Conservation (phyloP, 92 coral and sea anemone genomes). For the Virgularia gustaviana region DNA sequence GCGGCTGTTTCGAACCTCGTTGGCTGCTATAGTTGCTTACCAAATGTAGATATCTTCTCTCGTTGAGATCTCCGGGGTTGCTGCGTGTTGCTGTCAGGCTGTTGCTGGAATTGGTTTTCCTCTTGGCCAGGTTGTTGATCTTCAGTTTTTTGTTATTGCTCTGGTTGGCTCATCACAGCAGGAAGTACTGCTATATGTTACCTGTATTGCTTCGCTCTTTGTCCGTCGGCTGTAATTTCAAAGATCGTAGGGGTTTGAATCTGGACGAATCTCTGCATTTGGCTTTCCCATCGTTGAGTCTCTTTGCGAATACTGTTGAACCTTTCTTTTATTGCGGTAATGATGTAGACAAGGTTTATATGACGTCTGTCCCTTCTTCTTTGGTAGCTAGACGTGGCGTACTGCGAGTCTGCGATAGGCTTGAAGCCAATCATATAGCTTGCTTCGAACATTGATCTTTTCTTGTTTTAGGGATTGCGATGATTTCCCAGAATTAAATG, state of each 20-base stretch:
- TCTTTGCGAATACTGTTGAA: not conserved
- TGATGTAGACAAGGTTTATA: not conserved
- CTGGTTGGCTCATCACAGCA: slow-evolving; percentile 22
- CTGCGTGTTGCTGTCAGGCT: not conserved
- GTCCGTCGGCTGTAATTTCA: slow-evolving; percentile 17
- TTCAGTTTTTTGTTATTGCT: slow-evolving; percentile 13
- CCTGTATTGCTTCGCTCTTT: not conserved
- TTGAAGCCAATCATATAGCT: slow-evolving; percentile 57
- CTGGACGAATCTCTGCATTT: slow-evolving; percentile 58
- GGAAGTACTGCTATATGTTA: slow-evolving; percentile 8
- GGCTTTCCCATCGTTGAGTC: slow-evolving; percentile 1
- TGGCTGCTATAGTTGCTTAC: slow-evolving; percentile 28
- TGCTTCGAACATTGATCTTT: slow-evolving; percentile 46
- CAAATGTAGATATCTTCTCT: slow-evolving; percentile 43
- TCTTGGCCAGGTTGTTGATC: not conserved
- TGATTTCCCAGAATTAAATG: slow-evolving; percentile 51
- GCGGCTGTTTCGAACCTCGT: not conserved
- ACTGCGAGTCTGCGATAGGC: slow-evolving; percentile 45
- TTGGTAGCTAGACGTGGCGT: slow-evolving; percentile 8
- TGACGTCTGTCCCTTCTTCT: not conserved
- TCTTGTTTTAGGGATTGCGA: slow-evolving; percentile 36
- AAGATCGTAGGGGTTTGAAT: slow-evolving; percentile 49
- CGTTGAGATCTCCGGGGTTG: slow-evolving; percentile 53
- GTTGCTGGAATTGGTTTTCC: slow-evolving; percentile 6
- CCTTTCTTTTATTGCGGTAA: slow-evolving; percentile 9